Conservation (phyloP, 1,140 invertebrate genomes). For the Drosophila pallidifrons region DNA sequence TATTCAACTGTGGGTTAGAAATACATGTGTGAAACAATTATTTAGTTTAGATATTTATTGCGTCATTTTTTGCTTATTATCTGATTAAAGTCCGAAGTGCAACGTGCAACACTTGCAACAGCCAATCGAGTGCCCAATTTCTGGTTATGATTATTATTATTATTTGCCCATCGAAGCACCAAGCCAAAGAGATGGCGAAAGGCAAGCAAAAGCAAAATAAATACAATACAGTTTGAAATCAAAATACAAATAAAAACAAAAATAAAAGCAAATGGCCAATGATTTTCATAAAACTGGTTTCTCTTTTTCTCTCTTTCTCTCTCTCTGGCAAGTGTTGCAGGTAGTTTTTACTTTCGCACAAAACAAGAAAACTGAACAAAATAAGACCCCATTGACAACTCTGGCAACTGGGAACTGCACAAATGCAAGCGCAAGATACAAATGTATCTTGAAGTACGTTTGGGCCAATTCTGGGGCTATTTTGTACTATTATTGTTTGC, state of each 20-base stretch:
- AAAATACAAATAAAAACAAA: conserved; percentile 13
- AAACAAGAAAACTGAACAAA: conserved; percentile 38
- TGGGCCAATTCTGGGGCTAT: conserved; percentile 40
- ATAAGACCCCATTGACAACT: conserved; percentile 13
- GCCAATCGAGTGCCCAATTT: conserved; percentile 45
- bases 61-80: background rate
- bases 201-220: conserved; percentile 26
- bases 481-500: conserved; percentile 52
- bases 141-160: conserved; percentile 52
- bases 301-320: background rate
- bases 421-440: conserved; percentile 68
- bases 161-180: conserved; percentile 21
- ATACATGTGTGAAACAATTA: conserved; percentile 10
- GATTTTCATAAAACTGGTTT: conserved; percentile 83
- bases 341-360: conserved; percentile 83
- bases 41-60: conserved; percentile 8
- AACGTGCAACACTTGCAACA: conserved; percentile 39
- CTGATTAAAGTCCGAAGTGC: background rate
- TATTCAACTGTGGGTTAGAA: conserved; percentile 30
- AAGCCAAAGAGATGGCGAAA: conserved; percentile 42
- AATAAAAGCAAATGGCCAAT: conserved; percentile 61
- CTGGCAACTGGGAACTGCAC: conserved; percentile 23
- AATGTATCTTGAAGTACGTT: conserved; percentile 65
- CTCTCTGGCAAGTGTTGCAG: conserved; percentile 60
- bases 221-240: conserved; percentile 42